Evolutionary conservation across 2,888 invertebrate genomes (phyloP), one percentile per base, ranked within the genome.

Genomic region (Dicranocentrus wangi): DNA sequence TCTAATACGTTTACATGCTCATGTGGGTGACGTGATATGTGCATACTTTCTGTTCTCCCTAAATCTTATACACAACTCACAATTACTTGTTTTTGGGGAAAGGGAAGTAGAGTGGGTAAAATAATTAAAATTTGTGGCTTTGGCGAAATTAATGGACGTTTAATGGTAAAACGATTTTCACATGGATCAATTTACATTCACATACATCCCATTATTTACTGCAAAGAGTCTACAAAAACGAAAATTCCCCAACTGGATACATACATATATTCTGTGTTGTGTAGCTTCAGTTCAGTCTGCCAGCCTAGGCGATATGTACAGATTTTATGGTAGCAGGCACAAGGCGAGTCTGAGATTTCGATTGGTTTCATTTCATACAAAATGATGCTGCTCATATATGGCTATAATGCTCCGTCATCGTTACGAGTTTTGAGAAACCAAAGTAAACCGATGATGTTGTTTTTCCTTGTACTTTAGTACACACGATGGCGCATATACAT

Each of bases 101-200:
- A 43, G 79, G 71, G 71, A 72, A 72, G 66, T 68, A 80, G 71
- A 80, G 71, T 80, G 72, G 79, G 65, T 80, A 80, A 84, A 83
- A 85, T 85, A 85, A 85, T 85, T 85, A 85, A 85, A 84, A 85
- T 83, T 83, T 85, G 85, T 84, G 85, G 85, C 83, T 85, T 85
- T 84, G 78, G 82, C 72, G 76, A 83, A 83, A 84, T 84, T 84
- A 84, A 84, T 84, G 84, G 82, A 84, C 80, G 83, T 81, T 82
- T 83, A 84, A 79, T 82, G 70, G 79, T 73, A 78, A 82, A 83
- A 76, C 68, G 79, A 80, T 80, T 80, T 80, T 80, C 79, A 66
- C 79, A 80, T 80, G 79, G 79, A 80, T 80, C 79, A 80, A 66
- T 80, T 80, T 80, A 72, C 79, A 80, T 71, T 80, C 63, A n/a